Conservation (phyloP, 2,888 invertebrate species). For the Mesochorus sp. region DNA sequence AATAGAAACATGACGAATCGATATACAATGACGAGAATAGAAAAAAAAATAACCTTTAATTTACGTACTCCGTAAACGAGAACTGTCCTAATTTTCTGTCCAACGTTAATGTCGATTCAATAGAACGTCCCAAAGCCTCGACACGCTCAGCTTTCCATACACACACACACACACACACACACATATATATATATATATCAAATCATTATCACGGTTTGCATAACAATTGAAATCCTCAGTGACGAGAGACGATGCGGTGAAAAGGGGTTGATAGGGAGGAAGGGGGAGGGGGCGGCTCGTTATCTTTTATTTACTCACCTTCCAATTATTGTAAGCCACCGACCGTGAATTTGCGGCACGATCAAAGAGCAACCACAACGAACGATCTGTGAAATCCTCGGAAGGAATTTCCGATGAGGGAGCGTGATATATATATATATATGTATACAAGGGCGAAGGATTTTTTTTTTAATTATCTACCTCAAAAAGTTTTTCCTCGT, state of each 20-base stretch:
- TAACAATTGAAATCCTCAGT: conserved; percentile 46
- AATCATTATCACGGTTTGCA: conserved; percentile 45
- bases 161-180: not conserved
- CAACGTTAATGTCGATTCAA: not conserved
- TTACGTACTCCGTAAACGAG: too few relatives aligned
- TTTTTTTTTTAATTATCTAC: too few relatives aligned
- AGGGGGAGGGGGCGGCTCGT: conserved; percentile 32
- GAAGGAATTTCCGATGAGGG: conserved; percentile 44
- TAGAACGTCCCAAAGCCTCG: not conserved
- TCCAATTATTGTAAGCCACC: conserved; percentile 55
- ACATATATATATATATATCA: conserved; percentile 8
- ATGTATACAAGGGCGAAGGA: too few relatives aligned
- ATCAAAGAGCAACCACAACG: conserved; percentile 42
- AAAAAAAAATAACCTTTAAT: too few relatives aligned
- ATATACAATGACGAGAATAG: not conserved
- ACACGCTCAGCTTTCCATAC: too few relatives aligned
- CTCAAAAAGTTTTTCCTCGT: too few relatives aligned
- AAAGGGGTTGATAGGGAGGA: not conserved
- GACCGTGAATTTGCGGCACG: conserved; percentile 45
- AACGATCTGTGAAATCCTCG: conserved; percentile 14
- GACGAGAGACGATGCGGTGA: not conserved
- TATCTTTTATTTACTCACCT: conserved; percentile 58
- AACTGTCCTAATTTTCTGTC: too few relatives aligned
- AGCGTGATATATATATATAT: too few relatives aligned
- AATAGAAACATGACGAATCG: too few relatives aligned